Conservation (phyloP, 2,888 invertebrate species). For the Scrobipalpa costella region DNA sequence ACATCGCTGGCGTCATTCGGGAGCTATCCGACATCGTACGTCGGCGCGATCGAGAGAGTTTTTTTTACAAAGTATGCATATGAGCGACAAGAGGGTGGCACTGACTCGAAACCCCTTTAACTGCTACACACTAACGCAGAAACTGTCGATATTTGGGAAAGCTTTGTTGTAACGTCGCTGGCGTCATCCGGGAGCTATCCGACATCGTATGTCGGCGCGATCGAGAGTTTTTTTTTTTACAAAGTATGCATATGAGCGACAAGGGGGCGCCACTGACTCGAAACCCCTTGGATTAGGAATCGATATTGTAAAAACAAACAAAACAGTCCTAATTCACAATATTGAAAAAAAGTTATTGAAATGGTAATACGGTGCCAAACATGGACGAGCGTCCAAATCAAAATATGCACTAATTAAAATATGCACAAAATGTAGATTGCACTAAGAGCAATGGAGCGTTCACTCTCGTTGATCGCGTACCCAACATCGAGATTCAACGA, state of each 20-base stretch:
- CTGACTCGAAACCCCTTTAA: background rate
- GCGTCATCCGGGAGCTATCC: slow-evolving; percentile 53
- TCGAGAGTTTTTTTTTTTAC: slow-evolving; percentile 51
- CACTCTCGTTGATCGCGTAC: too few relatives aligned
- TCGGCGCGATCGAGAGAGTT: slow-evolving; percentile 53
- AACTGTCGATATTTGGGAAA: background rate
- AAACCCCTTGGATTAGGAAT: background rate
- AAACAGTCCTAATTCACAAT: too few relatives aligned
- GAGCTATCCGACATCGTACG: slow-evolving; percentile 57
- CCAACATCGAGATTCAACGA: too few relatives aligned
- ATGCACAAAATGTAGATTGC: too few relatives aligned
- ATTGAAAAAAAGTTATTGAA: too few relatives aligned
- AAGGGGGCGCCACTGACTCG: slow-evolving; percentile 27
- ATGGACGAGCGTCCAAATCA: too few relatives aligned
- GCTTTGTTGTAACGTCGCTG: background rate
- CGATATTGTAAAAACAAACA: too few relatives aligned
- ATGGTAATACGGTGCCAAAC: too few relatives aligned
- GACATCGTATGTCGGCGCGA: slow-evolving; percentile 55
- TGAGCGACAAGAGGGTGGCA: slow-evolving; percentile 41
- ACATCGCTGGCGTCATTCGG: slow-evolving; percentile 40
- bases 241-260: slow-evolving; percentile 56
- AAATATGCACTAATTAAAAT: too few relatives aligned
- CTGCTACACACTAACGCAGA: background rate
- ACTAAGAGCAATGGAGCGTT: too few relatives aligned
- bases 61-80: slow-evolving; percentile 58